Evolutionary conservation across 2,797 vertebrate genomes (phyloP), one percentile per base, ranked within the genome.

Genomic region (Ispidina lecontei): DNA sequence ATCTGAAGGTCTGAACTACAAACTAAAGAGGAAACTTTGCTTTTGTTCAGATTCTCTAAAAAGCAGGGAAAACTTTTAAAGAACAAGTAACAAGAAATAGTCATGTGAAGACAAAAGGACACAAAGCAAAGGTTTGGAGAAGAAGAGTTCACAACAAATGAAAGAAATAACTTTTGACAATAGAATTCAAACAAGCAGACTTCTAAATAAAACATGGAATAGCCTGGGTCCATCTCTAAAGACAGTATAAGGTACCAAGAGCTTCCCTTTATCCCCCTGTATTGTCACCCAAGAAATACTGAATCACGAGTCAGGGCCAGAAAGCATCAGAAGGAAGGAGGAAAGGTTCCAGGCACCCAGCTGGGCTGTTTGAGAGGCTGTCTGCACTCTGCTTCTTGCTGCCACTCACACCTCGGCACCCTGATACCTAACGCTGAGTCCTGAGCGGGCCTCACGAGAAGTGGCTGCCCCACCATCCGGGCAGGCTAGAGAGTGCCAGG

Each of bases 391-490:
- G n/a, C 35, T 43, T 35, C 37, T 52, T 49, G 47, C 31, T 49
- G 23, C 33, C 20, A 22, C 15, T 39, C 43, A 23, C 20, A 31
- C 10, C 9, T 39, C 41, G 47, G 15, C 49, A 83, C 14, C 14
- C 29, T 1, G 0, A 7, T 5, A 46, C 8, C 23, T 5, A 31
- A 23, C 1, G 16, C 44, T 28, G 35, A 71, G 29, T 29, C 23
- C 28, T 17, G 12, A 2, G 11, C 19, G 62, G 41, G 17, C 52
- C 39, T 73, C 11, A 8, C 9, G 8, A 12, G 51, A 46, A 19
- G 13, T 1, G 1, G 14, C 23, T 51, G 44, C 21, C 26, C 28
- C 59, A 44, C 28, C 49, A 74, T 23, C 20, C 35, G 14, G 12
- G 29, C 35, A 44, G 35, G 64, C 58, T 52, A 43, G 19, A 10